These are phyloP conservation scores for Cephus pulcher DNA, from an alignment of 2,888 invertebrate genomes.

Conservation along the genomic window DNA sequence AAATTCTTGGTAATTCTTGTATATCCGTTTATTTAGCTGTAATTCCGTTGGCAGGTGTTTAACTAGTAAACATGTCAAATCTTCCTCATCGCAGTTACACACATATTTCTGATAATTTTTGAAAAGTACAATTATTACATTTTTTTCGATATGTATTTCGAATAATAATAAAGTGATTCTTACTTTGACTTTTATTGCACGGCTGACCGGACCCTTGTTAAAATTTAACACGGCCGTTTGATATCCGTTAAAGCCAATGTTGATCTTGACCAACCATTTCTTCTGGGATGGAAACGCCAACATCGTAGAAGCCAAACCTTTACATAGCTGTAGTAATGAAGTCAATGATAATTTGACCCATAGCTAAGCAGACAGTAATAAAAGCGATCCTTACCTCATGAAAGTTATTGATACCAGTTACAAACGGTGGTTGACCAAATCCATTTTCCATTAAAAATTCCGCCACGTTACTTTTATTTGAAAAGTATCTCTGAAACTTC, in stretches of 20 bases:
- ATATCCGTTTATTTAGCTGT: slow-evolving; percentile 28
- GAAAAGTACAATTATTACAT: not conserved
- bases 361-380: not conserved
- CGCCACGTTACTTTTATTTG: slow-evolving; percentile 36
- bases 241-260: slow-evolving; percentile 37
- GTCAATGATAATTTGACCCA: not conserved
- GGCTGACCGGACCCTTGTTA: slow-evolving; percentile 7
- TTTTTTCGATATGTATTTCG: not conserved
- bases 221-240: slow-evolving; percentile 30
- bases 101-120: not conserved
- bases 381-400: slow-evolving; percentile 22
- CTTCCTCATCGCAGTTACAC: slow-evolving; percentile 5
- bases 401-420: slow-evolving; percentile 25
- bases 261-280: slow-evolving; percentile 39
- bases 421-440: slow-evolving; percentile 35
- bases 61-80: slow-evolving; percentile 20
- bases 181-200: slow-evolving; percentile 10
- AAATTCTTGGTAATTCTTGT: slow-evolving; percentile 30
- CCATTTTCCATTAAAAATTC: slow-evolving; percentile 25
- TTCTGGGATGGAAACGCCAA: slow-evolving; percentile 21
- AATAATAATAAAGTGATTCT: not conserved
- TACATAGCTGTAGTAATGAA: slow-evolving; percentile 28
- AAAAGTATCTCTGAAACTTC: slow-evolving; percentile 34
- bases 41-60: slow-evolving; percentile 28
- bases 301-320: slow-evolving; percentile 31